These are phyloP conservation scores for Hipposideros larvatus DNA, from an alignment of 2,797 vertebrate species.

Conservation along the genomic window DNA sequence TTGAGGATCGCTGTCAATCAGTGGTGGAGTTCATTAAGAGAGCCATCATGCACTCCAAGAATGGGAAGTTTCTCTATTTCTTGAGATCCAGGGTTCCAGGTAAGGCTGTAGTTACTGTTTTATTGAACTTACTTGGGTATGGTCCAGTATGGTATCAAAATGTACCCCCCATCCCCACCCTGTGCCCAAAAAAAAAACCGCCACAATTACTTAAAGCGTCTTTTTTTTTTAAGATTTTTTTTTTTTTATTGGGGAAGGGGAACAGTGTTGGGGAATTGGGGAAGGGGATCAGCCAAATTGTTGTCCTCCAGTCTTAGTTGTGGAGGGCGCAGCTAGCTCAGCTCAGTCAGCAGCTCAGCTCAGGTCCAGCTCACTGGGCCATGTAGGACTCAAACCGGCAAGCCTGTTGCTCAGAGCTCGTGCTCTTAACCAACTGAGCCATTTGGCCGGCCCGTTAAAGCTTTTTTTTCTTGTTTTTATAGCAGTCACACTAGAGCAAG, in stretches of 20 bases:
- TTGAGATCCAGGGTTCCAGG: slow-evolving; percentile 97
- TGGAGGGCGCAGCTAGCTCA: too few relatives aligned
- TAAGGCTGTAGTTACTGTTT: slow-evolving; percentile 78
- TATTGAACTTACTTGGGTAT: not conserved
- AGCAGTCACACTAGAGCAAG: not conserved
- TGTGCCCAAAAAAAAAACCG: not conserved
- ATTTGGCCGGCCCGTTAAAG: too few relatives aligned
- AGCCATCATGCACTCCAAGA: slow-evolving; percentile 99
- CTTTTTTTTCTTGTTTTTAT: too few relatives aligned
- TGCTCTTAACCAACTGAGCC: too few relatives aligned
- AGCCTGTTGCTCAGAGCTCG: too few relatives aligned
- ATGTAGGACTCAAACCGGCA: too few relatives aligned
- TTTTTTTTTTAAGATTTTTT: not conserved
- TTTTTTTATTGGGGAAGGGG: too few relatives aligned
- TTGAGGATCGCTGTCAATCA: slow-evolving; percentile 98
- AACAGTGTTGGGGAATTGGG: too few relatives aligned
- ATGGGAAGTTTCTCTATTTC: slow-evolving; percentile 98
- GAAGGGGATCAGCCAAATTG: too few relatives aligned
- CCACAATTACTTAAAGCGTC: not conserved
- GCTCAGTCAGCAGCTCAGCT: too few relatives aligned
- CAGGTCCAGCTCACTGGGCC: too few relatives aligned
- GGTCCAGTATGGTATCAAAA: not conserved
- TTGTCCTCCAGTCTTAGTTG: too few relatives aligned
- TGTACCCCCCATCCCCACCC: not conserved
- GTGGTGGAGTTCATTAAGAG: slow-evolving; percentile 99